These are phyloP conservation scores for Dinoponera quadriceps DNA, from an alignment of 1,140 invertebrate species.

Conservation along the genomic window DNA sequence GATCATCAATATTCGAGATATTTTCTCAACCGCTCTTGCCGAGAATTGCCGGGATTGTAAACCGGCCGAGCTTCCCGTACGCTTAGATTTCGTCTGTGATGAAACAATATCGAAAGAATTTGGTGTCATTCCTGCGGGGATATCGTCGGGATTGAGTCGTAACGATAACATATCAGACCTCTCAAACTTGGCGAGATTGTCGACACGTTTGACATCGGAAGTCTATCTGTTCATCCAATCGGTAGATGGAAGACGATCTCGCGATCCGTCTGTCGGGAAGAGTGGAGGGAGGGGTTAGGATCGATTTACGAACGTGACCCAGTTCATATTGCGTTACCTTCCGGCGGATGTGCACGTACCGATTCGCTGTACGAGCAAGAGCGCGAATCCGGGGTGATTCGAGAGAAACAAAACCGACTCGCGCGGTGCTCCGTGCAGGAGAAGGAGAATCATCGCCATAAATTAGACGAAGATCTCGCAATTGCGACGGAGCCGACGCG, in stretches of 20 bases:
- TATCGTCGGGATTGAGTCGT: slow-evolving; percentile 57
- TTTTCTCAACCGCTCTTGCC: background rate
- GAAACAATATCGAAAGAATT: slow-evolving; percentile 45
- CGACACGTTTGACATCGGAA: slow-evolving; percentile 56
- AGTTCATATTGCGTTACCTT: slow-evolving; percentile 57
- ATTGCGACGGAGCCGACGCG: slow-evolving; percentile 16
- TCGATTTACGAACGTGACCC: slow-evolving; percentile 66
- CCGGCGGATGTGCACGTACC: slow-evolving; percentile 37
- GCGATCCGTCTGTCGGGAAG: slow-evolving; percentile 48
- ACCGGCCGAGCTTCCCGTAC: background rate
- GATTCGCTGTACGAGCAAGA: slow-evolving; percentile 42
- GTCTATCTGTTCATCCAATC: slow-evolving; percentile 59
- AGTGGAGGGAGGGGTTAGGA: slow-evolving; percentile 28
- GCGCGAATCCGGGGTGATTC: slow-evolving; percentile 33
- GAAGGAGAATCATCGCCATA: slow-evolving; percentile 5
- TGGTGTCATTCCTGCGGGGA: slow-evolving; percentile 49
- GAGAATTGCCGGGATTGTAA: background rate
- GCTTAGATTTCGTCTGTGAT: slow-evolving; percentile 36
- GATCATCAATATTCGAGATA: background rate
- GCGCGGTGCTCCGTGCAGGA: background rate
- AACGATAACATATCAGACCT: slow-evolving; percentile 58
- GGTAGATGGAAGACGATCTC: slow-evolving; percentile 52
- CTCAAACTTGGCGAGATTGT: slow-evolving; percentile 57
- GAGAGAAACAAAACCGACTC: slow-evolving; percentile 5
- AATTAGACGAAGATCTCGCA: slow-evolving; percentile 15